Evolutionary conservation across 2,113 vertebrate genomes (phyloP).

Genomic region (Microtus ochrogaster): DNA sequence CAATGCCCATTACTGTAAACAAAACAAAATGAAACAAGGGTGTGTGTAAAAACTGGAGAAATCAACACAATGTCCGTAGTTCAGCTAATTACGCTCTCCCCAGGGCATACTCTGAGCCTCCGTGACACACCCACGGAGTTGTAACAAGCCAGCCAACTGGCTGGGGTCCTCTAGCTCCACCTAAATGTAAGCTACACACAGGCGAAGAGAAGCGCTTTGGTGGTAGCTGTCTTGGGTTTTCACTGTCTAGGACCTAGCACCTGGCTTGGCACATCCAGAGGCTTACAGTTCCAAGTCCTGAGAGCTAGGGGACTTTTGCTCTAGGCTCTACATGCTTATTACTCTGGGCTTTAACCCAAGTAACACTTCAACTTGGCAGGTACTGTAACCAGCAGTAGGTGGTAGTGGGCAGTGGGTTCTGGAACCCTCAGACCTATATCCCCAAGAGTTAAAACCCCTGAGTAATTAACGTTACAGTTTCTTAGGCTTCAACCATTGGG

Average conservation of each 20-base stretch:
- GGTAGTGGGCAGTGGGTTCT: background rate
- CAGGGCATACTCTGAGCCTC: fast-evolving
- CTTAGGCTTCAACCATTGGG: background rate
- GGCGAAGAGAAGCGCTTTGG: background rate
- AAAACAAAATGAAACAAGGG: background rate
- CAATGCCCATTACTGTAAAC: background rate
- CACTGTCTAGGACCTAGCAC: background rate
- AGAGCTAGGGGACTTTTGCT: background rate
- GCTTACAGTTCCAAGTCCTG: background rate
- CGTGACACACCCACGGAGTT: fast-evolving
- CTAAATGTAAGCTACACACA: background rate
- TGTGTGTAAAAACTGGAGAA: background rate
- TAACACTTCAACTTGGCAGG: background rate
- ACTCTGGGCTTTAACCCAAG: background rate
- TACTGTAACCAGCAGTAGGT: background rate
- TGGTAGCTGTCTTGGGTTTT: background rate
- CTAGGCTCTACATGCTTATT: background rate
- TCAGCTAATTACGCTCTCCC: fast-evolving
- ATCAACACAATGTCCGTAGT: fast-evolving
- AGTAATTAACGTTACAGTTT: background rate
- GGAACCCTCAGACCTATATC: background rate
- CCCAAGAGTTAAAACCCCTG: background rate
- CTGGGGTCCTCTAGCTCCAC: background rate
- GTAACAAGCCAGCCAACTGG: too few species aligned
- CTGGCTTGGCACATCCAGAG: background rate